Percentiles rank a stretch among this genome's conserved stretches.
Evolutionary conservation across 1,140 invertebrate species (phyloP).

Genomic region (Phthorimaea operculella): DNA sequence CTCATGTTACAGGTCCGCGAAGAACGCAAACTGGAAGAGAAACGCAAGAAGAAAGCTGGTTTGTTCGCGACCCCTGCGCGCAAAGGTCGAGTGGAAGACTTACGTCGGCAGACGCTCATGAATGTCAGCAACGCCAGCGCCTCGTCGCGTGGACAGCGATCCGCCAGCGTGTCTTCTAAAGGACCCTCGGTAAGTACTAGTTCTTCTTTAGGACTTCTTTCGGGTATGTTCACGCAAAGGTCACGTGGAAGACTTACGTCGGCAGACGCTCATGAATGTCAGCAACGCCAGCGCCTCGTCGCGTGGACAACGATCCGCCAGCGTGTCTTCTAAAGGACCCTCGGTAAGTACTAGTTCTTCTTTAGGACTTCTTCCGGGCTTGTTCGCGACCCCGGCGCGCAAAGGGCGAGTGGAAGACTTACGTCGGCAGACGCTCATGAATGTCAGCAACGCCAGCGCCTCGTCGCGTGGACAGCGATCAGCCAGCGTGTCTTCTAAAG

Average conservation of each 20-base stretch:
- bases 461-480: slow-evolving; percentile 44
- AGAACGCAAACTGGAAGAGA: slow-evolving; percentile 51
- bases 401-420: slow-evolving; percentile 40
- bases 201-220: no score
- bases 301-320: slow-evolving; percentile 38
- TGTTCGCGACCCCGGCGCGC: slow-evolving; percentile 40
- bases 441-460: slow-evolving; percentile 49
- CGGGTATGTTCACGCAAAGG: no score
- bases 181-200: slow-evolving; percentile 34
- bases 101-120: slow-evolving; percentile 50
- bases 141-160: slow-evolving; percentile 41
- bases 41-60: slow-evolving; percentile 40
- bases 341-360: slow-evolving; percentile 42
- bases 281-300: slow-evolving; percentile 53
- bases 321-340: slow-evolving; percentile 39
- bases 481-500: slow-evolving; percentile 45
- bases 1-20: slow-evolving; percentile 41
- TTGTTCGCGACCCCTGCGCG: slow-evolving; percentile 41
- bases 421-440: slow-evolving; percentile 49
- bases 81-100: slow-evolving; percentile 35
- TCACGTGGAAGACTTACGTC: no score
- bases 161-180: slow-evolving; percentile 45
- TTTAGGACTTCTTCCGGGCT: no score
- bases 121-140: slow-evolving; percentile 52
- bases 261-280: slow-evolving; percentile 51